Evolutionary conservation across 1,140 invertebrate species (phyloP), one percentile per base, ranked within the genome.

Genomic region (Pogonognathellus flavescens): DNA sequence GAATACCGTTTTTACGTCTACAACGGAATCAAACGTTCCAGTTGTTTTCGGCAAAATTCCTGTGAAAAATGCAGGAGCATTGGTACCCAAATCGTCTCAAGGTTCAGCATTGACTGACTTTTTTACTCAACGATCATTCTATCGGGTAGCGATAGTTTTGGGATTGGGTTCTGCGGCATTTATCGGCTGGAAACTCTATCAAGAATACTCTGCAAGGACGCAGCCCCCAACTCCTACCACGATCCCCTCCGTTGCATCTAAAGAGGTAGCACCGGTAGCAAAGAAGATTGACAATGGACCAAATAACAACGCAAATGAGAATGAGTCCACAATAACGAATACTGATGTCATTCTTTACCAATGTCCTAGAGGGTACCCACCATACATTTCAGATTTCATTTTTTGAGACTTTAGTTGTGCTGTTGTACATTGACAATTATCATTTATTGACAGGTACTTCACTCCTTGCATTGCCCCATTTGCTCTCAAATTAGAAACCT

Each of bases 401-500:
- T 6, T 16, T 1, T 25, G 16, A 14, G 9, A n/a, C n/a, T 0
- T 41, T 70, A 18, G 18, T 22, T 20, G 10, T 20, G 11, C 10
- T 62, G 57, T n/a, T 60, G 22, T 11, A 16, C 55, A 9, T 8
- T 59, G 6, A 59, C 57, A 7, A 18, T 8, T 62, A 0, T 8
- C 6, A 22, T 0, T 62, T 16, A 22, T 22, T 62, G 9, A 25
- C 25, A 76, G 87, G 53, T 85, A 66, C 76, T 86, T 57, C 52
- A 76, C 85, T 6, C 88, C 89, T 2, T 86, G 81, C 50, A 85
- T 88, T 49, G 85, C 88, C 8, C 87, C 89, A 9, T 89, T 87
- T 57, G 80, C 87, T 3, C 60, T 89, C 2, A 89, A 89, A 83
- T 82, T 89, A 85, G 89, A 89, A 72, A 89, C 89, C 0, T 89